Evolutionary conservation across 2,113 vertebrate genomes (phyloP).

Genomic region (Stegostoma tigrinum): DNA sequence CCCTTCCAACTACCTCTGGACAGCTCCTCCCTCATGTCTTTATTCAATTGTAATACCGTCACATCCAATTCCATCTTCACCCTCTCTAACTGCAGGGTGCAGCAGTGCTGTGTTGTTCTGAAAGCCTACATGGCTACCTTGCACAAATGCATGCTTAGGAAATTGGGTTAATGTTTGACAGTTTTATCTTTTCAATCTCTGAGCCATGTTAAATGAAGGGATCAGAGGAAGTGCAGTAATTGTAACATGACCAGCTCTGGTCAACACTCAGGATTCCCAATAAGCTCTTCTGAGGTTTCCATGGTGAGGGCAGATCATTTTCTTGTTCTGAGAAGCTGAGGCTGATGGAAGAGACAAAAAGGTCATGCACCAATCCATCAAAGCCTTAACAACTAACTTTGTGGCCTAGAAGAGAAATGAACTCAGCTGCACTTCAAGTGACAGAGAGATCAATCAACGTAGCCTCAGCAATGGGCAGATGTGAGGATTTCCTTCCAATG

Average conservation of each 20-base stretch:
- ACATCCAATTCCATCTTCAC: too few relatives aligned
- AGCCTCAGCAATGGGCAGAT: neutral
- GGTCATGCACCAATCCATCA: conserved; percentile 4
- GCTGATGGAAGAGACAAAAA: neutral
- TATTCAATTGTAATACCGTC: too few relatives aligned
- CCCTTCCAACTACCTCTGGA: too few relatives aligned
- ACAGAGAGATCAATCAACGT: neutral
- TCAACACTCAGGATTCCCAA: neutral
- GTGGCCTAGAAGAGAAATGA: neutral
- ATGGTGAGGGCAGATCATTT: neutral
- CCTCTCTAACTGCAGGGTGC: too few relatives aligned
- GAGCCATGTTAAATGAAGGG: neutral
- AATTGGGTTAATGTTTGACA: neutral
- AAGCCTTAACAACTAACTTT: neutral
- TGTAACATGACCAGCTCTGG: neutral
- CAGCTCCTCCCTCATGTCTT: too few relatives aligned
- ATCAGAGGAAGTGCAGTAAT: neutral
- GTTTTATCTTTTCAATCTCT: neutral
- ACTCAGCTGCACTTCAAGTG: neutral
- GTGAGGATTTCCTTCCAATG: neutral
- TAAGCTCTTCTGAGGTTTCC: neutral
- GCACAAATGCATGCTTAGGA: neutral
- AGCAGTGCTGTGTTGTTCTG: too few relatives aligned
- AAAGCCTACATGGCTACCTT: neutral
- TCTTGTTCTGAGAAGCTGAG: neutral